A percentile compares a stretch with the other conserved stretches of the same genome.
phyloP scores from a whole-genome alignment of 23 tunicate genomes.

The Botrylloides violaceus region DNA sequence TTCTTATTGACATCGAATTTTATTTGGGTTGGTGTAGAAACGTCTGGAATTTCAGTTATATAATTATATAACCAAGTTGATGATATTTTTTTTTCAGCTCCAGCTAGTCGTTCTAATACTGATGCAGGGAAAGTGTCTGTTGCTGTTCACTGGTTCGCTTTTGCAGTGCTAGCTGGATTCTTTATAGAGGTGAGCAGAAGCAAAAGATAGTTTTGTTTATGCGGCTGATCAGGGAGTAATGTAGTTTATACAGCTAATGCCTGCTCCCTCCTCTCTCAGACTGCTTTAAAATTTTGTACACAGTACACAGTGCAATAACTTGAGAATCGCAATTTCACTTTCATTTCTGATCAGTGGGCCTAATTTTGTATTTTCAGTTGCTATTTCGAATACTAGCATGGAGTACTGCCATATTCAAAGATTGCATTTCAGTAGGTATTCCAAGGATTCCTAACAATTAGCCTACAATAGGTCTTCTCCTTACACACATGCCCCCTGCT shows the following conservation, averaged over 20 bases:
- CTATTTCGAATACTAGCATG: not conserved
- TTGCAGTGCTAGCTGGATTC: slow-evolving; percentile 14
- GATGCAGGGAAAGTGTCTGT: not conserved
- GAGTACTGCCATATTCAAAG: not conserved
- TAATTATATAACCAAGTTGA: not conserved
- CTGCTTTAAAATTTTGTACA: too few relatives aligned
- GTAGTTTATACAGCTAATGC: too few relatives aligned
- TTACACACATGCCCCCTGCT: too few relatives aligned
- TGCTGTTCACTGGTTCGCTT: slow-evolving; percentile 21
- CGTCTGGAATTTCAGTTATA: not conserved
- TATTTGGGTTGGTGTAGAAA: too few relatives aligned
- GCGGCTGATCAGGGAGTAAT: too few relatives aligned
- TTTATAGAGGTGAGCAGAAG: slow-evolving; percentile 1
- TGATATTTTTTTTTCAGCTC: not conserved
- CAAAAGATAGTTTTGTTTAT: not conserved
- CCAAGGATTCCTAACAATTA: too few relatives aligned
- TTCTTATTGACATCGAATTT: slow-evolving; percentile 15
- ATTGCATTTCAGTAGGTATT: not conserved
- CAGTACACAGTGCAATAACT: too few relatives aligned
- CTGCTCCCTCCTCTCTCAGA: too few relatives aligned
- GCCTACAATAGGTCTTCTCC: too few relatives aligned
- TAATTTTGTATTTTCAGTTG: not conserved
- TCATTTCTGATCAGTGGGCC: too few relatives aligned
- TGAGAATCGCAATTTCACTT: too few relatives aligned
- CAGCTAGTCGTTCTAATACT: not conserved